Percentiles rank a stretch among this genome's conserved stretches.
phyloP scores from a whole-genome alignment of 2,888 invertebrate genomes.

The Tinea trinotella region DNA sequence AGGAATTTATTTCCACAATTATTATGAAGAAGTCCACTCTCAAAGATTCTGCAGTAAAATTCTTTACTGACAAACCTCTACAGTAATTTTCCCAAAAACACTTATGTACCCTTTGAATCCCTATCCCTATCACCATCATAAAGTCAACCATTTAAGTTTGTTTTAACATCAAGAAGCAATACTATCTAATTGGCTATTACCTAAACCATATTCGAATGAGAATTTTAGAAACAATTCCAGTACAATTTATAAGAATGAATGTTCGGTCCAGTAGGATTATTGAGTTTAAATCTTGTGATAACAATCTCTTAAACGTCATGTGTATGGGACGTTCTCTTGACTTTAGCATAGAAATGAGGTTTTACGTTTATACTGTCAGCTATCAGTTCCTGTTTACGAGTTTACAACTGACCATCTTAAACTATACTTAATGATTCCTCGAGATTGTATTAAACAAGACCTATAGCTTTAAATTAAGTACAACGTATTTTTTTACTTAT shows the following conservation, averaged over 20 bases:
- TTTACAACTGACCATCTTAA: not conserved
- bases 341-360: constrained; percentile 29
- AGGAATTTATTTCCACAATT: no score
- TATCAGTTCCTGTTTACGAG: constrained; percentile 3
- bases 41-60: no score
- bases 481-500: no score
- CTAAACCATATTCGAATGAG: not conserved
- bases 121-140: no score
- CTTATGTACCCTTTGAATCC: no score
- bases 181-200: not conserved
- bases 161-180: no score
- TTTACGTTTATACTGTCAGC: constrained; percentile 23
- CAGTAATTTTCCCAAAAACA: no score
- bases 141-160: no score
- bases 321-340: constrained; percentile 23
- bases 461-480: no score
- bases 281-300: constrained; percentile 26
- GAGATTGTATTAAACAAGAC: no score
- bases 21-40: no score
- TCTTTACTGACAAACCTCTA: no score
- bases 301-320: constrained; percentile 27
- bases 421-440: not conserved
- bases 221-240: constrained; percentile 12
- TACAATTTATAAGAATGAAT: constrained; percentile 6
- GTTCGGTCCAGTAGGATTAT: not conserved